phyloP scores from a whole-genome alignment of 92 coral and sea anemone species.

The Zoanthus sansibaricus region DNA sequence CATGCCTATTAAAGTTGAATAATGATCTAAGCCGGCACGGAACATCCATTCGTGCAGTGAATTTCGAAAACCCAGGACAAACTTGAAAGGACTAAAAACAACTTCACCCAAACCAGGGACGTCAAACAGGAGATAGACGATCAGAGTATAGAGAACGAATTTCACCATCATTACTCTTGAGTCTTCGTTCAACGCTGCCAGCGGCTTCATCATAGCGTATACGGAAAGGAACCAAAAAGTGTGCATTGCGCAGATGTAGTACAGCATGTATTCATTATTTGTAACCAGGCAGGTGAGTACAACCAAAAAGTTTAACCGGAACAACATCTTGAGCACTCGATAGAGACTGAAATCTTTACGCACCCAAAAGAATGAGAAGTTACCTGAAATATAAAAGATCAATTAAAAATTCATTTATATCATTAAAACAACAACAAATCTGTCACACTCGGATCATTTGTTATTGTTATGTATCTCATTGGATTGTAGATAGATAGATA shows the following conservation, averaged over 20 bases:
- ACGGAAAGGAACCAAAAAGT: constrained; percentile 87
- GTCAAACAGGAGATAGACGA: constrained; percentile 77
- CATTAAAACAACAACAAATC: no score
- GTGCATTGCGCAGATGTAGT: constrained; percentile 95
- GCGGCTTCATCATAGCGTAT: constrained; percentile 82
- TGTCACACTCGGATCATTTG: no score
- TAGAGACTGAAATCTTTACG: constrained; percentile 85
- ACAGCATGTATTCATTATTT: constrained; percentile 88
- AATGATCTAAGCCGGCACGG: constrained; percentile 90
- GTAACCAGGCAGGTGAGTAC: constrained; percentile 83
- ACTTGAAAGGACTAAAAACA: constrained; percentile 69
- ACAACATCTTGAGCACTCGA: constrained; percentile 86
- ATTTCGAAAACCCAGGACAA: constrained; percentile 62
- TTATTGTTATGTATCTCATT: no score
- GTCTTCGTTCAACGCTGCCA: constrained; percentile 78
- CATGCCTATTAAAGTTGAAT: constrained; percentile 84
- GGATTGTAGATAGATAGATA: no score
- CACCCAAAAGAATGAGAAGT: constrained; percentile 91
- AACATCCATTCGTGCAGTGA: constrained; percentile 95
- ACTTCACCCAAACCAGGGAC: constrained; percentile 78
- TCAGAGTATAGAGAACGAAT: constrained; percentile 59
- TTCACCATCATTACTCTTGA: constrained; percentile 82
- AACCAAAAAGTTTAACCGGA: constrained; percentile 87
- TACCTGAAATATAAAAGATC: constrained; percentile 58
- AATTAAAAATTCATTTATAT: neutral